Percentiles rank a stretch among this genome's conserved stretches.
Conservation (phyloP, 2,113 vertebrate genomes). For the Grantiella picta region DNA sequence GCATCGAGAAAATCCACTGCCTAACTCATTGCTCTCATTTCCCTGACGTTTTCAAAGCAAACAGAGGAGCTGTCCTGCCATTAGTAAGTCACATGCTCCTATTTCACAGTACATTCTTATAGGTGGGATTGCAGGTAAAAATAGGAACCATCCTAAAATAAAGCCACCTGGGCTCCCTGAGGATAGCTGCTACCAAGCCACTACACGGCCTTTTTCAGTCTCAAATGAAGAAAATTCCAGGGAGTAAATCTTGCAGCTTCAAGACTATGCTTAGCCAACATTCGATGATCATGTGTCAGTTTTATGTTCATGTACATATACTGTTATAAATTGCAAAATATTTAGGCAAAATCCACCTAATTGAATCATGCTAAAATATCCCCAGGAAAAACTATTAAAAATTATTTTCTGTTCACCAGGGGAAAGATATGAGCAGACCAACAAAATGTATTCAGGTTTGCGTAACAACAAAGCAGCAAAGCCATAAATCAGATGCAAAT, state of each 20-base stretch:
- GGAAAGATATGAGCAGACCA: neutral
- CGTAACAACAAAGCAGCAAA: neutral
- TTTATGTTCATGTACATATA: neutral
- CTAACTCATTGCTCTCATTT: neutral
- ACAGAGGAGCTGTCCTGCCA: neutral
- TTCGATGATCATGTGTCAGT: neutral
- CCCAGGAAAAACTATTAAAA: neutral
- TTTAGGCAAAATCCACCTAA: neutral
- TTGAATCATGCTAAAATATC: neutral
- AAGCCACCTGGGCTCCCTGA: neutral
- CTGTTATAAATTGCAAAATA: neutral
- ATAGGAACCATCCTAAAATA: neutral
- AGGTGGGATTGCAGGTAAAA: neutral
- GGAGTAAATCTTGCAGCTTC: neutral
- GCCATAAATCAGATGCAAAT: conserved; percentile 5
- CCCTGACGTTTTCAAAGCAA: neutral
- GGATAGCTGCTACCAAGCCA: neutral
- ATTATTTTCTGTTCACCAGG: neutral
- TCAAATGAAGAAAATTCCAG: neutral
- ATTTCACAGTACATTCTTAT: fast-evolving
- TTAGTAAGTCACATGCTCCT: neutral
- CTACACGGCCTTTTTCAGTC: neutral
- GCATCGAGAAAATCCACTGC: neutral
- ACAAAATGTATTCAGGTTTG: neutral
- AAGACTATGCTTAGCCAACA: neutral